Conservation (phyloP, 2,113 vertebrate genomes). For the Columbina picui region DNA sequence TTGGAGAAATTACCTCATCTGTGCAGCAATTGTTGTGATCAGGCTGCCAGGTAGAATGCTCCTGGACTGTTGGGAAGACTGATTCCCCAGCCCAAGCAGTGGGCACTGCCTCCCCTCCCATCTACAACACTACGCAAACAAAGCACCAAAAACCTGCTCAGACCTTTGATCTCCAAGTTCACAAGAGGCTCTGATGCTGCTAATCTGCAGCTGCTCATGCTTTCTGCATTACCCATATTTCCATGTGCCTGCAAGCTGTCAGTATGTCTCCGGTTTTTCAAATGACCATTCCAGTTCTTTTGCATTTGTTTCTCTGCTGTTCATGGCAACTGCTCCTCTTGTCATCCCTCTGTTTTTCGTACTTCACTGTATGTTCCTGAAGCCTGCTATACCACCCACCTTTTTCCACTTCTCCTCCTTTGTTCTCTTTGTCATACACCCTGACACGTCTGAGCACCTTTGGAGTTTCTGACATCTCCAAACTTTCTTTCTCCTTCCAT, state of each 20-base stretch:
- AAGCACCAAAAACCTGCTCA: background rate
- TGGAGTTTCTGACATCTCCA: background rate
- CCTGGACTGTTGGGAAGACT: fast-evolving
- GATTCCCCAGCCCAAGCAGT: background rate
- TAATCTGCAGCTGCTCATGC: background rate
- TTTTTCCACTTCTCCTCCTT: background rate
- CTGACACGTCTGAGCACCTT: background rate
- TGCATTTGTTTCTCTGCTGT: background rate
- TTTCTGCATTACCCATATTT: background rate
- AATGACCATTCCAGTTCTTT: background rate
- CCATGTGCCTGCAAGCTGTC: background rate
- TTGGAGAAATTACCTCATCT: background rate
- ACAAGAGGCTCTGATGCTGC: background rate
- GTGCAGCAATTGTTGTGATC: fast-evolving
- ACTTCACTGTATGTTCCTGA: fast-evolving
- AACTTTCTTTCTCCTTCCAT: background rate
- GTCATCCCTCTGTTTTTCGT: background rate
- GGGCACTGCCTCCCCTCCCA: background rate
- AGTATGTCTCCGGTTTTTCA: background rate
- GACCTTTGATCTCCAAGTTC: background rate
- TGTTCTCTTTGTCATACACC: background rate
- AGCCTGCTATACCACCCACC: background rate
- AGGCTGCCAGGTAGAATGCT: background rate
- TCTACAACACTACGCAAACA: background rate
- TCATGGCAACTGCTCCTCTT: background rate